Conservation (phyloP, 1,140 invertebrate species). For the Bradynema listronoti region DNA sequence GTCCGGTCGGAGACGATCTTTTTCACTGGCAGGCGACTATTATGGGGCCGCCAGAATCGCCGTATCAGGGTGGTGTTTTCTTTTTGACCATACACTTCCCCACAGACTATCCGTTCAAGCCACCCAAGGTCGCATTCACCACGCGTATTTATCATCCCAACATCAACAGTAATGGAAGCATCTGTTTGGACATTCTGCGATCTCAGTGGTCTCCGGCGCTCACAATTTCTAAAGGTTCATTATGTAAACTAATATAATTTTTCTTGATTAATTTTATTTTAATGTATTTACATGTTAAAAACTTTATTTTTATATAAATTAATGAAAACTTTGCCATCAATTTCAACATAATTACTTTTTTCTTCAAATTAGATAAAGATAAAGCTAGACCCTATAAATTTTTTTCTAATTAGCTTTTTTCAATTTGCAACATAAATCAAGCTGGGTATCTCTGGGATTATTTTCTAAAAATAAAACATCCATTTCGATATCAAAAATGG, state of each 20-base stretch:
- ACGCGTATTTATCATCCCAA: slow-evolving; percentile 98
- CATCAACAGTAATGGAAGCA: slow-evolving; percentile 60
- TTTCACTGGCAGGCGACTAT: slow-evolving; percentile 98
- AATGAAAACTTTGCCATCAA: no score
- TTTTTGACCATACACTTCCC: slow-evolving; percentile 99
- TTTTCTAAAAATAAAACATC: no score
- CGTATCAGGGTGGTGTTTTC: slow-evolving; percentile 80
- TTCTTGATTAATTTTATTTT: no score
- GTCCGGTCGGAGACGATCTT: slow-evolving; percentile 91
- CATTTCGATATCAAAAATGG: no score
- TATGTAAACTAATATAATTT: background rate
- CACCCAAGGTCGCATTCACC: slow-evolving; percentile 97
- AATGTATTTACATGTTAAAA: no score
- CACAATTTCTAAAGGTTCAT: slow-evolving; percentile 92
- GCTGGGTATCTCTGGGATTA: no score
- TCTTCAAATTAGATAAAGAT: no score
- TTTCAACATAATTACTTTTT: no score
- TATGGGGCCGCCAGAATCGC: slow-evolving; percentile 82
- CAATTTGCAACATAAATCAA: no score
- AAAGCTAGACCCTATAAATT: no score
- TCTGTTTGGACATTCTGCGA: slow-evolving; percentile 92
- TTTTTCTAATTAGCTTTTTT: no score
- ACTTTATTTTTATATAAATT: no score
- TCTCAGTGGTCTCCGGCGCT: slow-evolving; percentile 98
- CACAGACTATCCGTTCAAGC: slow-evolving; percentile 99